Evolutionary conservation across 2,888 invertebrate genomes (phyloP).

Genomic region (Amaurobius ferox): DNA sequence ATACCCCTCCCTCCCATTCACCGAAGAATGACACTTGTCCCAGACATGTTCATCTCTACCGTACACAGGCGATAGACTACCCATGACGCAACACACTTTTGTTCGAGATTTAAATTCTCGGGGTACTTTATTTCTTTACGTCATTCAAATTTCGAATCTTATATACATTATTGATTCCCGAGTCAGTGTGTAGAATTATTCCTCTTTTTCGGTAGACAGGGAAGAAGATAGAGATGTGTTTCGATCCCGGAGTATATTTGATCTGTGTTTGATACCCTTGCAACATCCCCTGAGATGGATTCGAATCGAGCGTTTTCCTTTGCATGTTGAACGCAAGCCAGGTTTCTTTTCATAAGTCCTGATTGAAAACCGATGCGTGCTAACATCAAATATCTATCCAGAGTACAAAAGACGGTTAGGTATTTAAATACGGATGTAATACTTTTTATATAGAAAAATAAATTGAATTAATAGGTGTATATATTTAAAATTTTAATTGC

Average conservation of each 20-base stretch:
- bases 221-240: neutral
- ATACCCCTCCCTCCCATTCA: too few relatives aligned
- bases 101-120: neutral
- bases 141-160: neutral
- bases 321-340: neutral
- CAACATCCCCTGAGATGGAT: neutral
- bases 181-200: neutral
- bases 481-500: too few relatives aligned
- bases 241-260: neutral
- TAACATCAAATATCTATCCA: neutral
- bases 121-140: neutral
- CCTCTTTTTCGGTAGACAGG: neutral
- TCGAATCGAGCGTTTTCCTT: neutral
- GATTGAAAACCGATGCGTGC: slow-evolving; percentile 1
- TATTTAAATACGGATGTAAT: too few relatives aligned
- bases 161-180: neutral
- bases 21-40: too few relatives aligned
- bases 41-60: too few relatives aligned
- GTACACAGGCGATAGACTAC: slow-evolving; percentile 40
- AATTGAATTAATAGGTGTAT: too few relatives aligned
- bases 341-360: neutral
- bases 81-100: neutral
- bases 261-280: neutral
- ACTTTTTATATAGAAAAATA: too few relatives aligned
- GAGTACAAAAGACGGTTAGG: too few relatives aligned